Evolutionary conservation across 2,113 vertebrate genomes (phyloP).

Genomic region (Verasper variegatus): DNA sequence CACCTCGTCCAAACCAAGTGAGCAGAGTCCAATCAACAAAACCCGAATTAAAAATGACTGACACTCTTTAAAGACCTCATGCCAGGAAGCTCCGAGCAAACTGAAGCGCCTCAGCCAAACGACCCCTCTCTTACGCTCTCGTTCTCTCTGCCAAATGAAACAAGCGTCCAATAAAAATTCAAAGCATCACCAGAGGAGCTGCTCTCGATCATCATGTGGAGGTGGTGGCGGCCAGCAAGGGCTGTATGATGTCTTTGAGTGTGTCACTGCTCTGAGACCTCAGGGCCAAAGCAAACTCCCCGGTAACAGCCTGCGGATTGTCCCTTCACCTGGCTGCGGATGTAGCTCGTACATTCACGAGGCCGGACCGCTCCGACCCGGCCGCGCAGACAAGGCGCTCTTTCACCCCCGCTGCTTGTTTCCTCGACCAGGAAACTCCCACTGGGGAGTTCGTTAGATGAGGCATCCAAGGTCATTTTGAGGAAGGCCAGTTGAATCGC

Average conservation of each 20-base stretch:
- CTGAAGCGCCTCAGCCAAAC: constrained; percentile 27
- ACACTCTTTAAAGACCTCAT: constrained; percentile 13
- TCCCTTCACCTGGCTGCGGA: constrained; percentile 53
- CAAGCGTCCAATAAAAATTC: constrained; percentile 39
- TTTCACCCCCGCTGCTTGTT: constrained; percentile 49
- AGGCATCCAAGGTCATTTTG: constrained; percentile 35
- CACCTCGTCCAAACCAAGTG: neutral
- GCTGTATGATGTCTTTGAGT: constrained; percentile 65
- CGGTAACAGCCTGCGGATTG: constrained; percentile 59
- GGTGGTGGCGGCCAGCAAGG: constrained; percentile 31
- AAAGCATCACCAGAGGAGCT: constrained; percentile 47
- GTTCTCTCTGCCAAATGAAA: constrained; percentile 44
- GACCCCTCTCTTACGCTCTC: constrained; percentile 8
- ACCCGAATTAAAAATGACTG: constrained; percentile 44
- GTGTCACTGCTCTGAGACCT: constrained; percentile 14
- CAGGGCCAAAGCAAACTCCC: constrained; percentile 62
- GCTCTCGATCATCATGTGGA: constrained; percentile 51
- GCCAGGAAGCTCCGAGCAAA: constrained; percentile 46
- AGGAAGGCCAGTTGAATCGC: neutral
- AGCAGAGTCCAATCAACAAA: constrained; percentile 6
- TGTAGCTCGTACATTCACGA: constrained; percentile 67
- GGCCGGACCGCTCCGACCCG: constrained; percentile 29
- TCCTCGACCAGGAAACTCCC: constrained; percentile 18
- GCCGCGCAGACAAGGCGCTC: constrained; percentile 49
- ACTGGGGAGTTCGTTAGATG: constrained; percentile 34